A percentile compares a stretch with the other conserved stretches of the same genome.
These are phyloP conservation scores for Tarsius wallacei DNA, from an alignment of 2,797 vertebrate species.

Conservation along the genomic window DNA sequence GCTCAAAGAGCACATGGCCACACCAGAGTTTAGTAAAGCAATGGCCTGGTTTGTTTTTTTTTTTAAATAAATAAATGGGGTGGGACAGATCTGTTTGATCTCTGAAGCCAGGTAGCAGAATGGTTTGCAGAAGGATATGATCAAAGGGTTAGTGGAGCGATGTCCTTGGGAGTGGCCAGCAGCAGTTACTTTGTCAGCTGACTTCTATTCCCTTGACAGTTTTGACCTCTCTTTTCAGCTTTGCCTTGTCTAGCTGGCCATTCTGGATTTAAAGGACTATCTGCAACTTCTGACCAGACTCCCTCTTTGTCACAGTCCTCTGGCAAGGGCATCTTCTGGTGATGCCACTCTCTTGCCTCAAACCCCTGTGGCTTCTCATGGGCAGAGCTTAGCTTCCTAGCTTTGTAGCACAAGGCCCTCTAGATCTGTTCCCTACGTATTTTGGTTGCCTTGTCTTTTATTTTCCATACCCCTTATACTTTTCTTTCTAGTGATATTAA, in stretches of 20 bases:
- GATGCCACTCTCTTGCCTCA: background rate
- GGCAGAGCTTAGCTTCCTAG: background rate
- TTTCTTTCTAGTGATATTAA: background rate
- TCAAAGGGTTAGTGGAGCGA: background rate
- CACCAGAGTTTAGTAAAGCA: no score
- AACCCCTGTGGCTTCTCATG: background rate
- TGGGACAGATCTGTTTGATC: background rate
- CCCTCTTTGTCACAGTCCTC: background rate
- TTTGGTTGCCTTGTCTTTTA: background rate
- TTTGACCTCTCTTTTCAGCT: background rate
- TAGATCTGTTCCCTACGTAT: background rate
- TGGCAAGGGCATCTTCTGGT: constrained; percentile 6
- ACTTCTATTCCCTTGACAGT: background rate
- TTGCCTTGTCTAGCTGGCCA: background rate
- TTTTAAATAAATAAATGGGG: background rate
- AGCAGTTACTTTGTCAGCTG: background rate
- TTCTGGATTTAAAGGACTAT: constrained; percentile 32
- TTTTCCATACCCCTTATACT: background rate
- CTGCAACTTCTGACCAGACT: background rate
- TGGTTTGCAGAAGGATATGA: background rate
- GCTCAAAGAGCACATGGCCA: no score
- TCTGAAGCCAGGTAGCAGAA: background rate
- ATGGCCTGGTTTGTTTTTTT: background rate
- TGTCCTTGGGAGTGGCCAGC: background rate
- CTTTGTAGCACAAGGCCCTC: background rate